Evolutionary conservation across 2,888 invertebrate genomes (phyloP), one percentile per base, ranked within the genome.

Genomic region (Leptinotarsa peninsularis): DNA sequence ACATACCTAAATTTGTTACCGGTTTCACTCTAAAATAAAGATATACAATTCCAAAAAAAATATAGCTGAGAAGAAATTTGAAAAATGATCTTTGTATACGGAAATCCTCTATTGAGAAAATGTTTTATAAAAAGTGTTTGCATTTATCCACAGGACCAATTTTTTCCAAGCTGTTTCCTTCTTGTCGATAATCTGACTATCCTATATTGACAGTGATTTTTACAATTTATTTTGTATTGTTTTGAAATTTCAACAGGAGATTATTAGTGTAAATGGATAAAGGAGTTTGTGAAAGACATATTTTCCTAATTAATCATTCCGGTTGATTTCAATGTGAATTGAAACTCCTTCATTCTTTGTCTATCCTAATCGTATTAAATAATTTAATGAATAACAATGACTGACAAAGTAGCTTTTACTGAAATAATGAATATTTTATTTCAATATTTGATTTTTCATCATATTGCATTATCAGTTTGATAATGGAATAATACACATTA

Each of bases 401-500:
- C 33, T 33, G 63, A 43, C n/a, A n/a, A 63, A 63, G 21, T 63
- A 63, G 17, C 33, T 63, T 63, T 63, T n/a, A 17, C 27, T 43
- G 63, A 63, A 43, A 23, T 14, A 15, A n/a, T 63, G n/a, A 4
- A 43, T 63, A 10, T 43, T 33, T 63, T 13, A 63, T n/a, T 63
- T 63, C 18, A 17, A 63, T 63, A 63, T 33, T 43, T n/a, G 10
- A n/a, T 43, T 13, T 23, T 63, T 63, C 33, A 63, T 58, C 15
- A 63, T 63, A 27, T 43, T 63, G 17, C 63, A 33, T 63, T 33
- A 63, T 27, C 14, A 33, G 17, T 58, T 58, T 58, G 58, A 58
- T 63, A 27, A 58, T 14, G 13, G 13, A 63, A 27, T n/a, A 63
- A 63, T 58, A 58, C 58, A 63, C 27, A 63, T 63, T 33, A 63